A percentile compares a stretch with the other conserved stretches of the same genome.
phyloP scores from a whole-genome alignment of 2,888 invertebrate species.

The Cynaeus angustus region DNA sequence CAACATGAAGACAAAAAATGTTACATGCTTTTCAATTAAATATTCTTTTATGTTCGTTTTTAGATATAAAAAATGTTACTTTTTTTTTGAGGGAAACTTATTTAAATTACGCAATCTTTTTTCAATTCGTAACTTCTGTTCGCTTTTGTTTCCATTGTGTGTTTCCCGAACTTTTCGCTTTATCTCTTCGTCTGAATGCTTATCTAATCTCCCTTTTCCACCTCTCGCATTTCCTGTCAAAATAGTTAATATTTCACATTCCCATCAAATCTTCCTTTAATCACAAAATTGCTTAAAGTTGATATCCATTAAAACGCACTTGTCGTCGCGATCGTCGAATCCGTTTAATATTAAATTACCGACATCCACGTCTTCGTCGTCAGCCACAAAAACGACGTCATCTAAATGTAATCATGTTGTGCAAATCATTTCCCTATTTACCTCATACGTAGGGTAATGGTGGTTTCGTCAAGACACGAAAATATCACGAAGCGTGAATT shows the following conservation, averaged over 20 bases:
- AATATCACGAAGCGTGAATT: conserved; percentile 20
- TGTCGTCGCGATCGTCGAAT: conserved; percentile 30
- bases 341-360: conserved; percentile 58
- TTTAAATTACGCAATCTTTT: too few relatives aligned
- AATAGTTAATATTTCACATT: background rate
- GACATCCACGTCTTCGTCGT: conserved; percentile 52
- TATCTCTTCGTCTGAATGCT: too few relatives aligned
- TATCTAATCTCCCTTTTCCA: background rate
- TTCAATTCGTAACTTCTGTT: too few relatives aligned
- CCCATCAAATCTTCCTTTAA: conserved; percentile 1
- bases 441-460: conserved; percentile 34
- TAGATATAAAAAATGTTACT: too few relatives aligned
- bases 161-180: too few relatives aligned
- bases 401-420: conserved; percentile 62
- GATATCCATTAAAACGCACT: conserved; percentile 21
- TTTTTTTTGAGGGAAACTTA: too few relatives aligned
- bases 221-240: background rate
- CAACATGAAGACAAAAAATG: too few relatives aligned
- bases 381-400: conserved; percentile 59
- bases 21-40: too few relatives aligned
- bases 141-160: too few relatives aligned
- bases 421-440: conserved; percentile 62
- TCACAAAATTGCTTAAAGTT: conserved; percentile 7
- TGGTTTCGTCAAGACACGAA: conserved; percentile 17
- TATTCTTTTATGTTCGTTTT: too few relatives aligned